Percentiles rank a stretch among this genome's conserved stretches.
Evolutionary conservation across 2,888 invertebrate genomes (phyloP).

Genomic region (Leptinotarsa tumamoca): DNA sequence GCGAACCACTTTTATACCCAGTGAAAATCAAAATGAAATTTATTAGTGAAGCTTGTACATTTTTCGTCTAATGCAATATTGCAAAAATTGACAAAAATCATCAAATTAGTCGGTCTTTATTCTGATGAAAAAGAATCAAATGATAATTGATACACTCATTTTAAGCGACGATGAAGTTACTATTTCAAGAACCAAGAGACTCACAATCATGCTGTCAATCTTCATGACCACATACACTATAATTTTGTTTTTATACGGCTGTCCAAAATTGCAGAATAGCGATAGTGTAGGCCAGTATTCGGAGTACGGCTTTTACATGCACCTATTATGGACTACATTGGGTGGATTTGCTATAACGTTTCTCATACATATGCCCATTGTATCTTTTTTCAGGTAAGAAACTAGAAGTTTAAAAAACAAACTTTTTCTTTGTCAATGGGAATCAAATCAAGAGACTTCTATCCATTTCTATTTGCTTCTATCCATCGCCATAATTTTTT

Average conservation of each 20-base stretch:
- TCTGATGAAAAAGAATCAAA: too few species aligned
- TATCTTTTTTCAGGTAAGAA: slow-evolving; percentile 48
- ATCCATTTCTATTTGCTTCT: too few species aligned
- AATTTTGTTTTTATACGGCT: slow-evolving; percentile 46
- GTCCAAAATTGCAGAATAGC: slow-evolving; percentile 48
- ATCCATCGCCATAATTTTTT: too few species aligned
- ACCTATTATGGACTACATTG: slow-evolving; percentile 43
- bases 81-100: too few species aligned
- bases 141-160: not conserved
- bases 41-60: too few species aligned
- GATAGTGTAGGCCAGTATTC: slow-evolving; percentile 49
- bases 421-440: too few species aligned
- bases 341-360: slow-evolving; percentile 43
- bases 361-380: slow-evolving; percentile 47
- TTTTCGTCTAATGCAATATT: too few species aligned
- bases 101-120: too few species aligned
- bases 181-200: slow-evolving; percentile 46
- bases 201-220: slow-evolving; percentile 51
- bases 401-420: not conserved
- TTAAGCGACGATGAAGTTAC: slow-evolving; percentile 42
- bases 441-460: too few species aligned
- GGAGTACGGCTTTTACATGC: slow-evolving; percentile 39
- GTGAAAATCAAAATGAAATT: too few species aligned
- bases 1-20: too few species aligned
- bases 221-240: slow-evolving; percentile 46